Percentiles rank a stretch among this genome's conserved stretches.
phyloP scores from a whole-genome alignment of 2,797 vertebrate species.

The Acanthurus leucopareius region DNA sequence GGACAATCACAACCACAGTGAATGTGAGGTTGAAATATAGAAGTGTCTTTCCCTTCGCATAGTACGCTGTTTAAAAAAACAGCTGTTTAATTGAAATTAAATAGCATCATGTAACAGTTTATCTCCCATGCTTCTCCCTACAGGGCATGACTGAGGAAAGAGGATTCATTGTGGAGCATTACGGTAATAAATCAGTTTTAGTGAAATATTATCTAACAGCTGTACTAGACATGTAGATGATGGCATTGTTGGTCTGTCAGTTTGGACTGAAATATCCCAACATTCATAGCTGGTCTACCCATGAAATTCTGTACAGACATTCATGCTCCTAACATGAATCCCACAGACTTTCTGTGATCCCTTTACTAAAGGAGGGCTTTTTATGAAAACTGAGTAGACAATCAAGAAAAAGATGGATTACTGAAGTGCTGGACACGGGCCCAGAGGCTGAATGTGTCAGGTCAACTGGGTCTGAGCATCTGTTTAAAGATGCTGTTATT shows the following conservation, averaged over 20 bases:
- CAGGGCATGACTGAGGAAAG: conserved; percentile 63
- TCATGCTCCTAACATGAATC: no score
- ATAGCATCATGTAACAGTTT: background rate
- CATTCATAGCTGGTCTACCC: background rate
- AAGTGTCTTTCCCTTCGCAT: background rate
- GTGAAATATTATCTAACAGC: background rate
- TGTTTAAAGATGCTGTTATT: no score
- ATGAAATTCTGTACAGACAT: no score
- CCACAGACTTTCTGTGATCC: no score
- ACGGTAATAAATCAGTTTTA: conserved; percentile 57
- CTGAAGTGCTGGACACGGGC: no score
- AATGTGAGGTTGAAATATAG: conserved; percentile 54
- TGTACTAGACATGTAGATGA: background rate
- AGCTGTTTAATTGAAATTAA: background rate
- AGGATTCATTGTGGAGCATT: conserved; percentile 67
- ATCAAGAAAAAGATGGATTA: no score
- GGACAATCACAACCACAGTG: conserved; percentile 62
- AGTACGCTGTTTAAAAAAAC: background rate
- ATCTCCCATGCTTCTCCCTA: conserved; percentile 5
- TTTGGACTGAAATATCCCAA: background rate
- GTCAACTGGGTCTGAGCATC: no score
- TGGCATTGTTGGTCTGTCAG: background rate
- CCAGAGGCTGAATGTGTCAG: no score
- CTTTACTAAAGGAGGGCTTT: no score
- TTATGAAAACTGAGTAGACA: no score